Percentiles rank a stretch among this genome's conserved stretches.
Conservation (phyloP, 1,140 invertebrate genomes). For the Drosophila setifemur region DNA sequence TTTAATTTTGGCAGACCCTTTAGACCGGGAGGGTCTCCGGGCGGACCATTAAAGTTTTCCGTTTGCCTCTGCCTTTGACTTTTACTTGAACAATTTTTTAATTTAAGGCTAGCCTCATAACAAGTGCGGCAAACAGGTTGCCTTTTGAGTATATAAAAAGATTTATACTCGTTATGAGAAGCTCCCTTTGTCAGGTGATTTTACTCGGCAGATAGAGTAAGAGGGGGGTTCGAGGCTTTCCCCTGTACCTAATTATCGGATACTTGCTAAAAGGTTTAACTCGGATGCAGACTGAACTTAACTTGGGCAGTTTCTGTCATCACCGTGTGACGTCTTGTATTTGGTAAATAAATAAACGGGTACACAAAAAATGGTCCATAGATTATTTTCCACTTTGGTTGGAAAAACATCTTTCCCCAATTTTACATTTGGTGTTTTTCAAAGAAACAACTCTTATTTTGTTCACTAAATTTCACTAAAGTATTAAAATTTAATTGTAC, state of each 20-base stretch:
- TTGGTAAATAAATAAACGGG: too few species aligned
- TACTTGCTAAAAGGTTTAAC: slow-evolving; percentile 20
- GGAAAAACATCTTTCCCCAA: too few species aligned
- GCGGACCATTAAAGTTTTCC: slow-evolving; percentile 34
- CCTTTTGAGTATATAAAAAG: slow-evolving; percentile 5
- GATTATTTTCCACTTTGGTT: too few species aligned
- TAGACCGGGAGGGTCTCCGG: too few species aligned
- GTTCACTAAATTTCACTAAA: too few species aligned
- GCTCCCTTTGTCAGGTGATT: slow-evolving; percentile 40
- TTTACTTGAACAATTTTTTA: too few species aligned
- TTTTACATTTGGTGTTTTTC: too few species aligned
- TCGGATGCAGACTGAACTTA: background rate
- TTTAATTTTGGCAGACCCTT: slow-evolving; percentile 34
- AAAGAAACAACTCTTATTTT: too few species aligned
- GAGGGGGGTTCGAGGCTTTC: background rate
- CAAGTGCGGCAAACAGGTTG: slow-evolving; percentile 21
- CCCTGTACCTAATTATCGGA: slow-evolving; percentile 33
- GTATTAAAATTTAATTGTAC: too few species aligned
- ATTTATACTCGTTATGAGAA: slow-evolving; percentile 11
- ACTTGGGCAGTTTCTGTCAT: background rate
- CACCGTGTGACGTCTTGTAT: background rate
- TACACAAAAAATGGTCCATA: too few species aligned
- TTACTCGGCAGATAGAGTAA: too few species aligned
- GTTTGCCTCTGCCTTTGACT: slow-evolving; percentile 15
- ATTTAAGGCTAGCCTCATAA: background rate